Percentiles rank a stretch among this genome's conserved stretches.
Evolutionary conservation across 2,797 vertebrate genomes (phyloP).

Genomic region (Hoplostethus mediterraneus): DNA sequence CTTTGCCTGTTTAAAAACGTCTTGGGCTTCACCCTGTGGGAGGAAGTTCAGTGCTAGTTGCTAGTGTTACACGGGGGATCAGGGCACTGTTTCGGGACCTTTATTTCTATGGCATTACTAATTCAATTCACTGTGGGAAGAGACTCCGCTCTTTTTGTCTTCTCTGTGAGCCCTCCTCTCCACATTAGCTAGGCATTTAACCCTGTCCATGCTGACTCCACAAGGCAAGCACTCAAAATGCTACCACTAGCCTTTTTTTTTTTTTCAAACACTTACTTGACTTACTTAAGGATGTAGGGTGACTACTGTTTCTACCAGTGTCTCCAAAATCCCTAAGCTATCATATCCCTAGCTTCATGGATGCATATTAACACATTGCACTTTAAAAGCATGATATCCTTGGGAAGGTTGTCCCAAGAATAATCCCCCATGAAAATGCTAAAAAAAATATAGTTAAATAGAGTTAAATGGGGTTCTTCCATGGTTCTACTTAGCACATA

Average conservation of each 20-base stretch:
- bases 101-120: slow-evolving; percentile 83
- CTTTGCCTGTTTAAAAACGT: slow-evolving; percentile 40
- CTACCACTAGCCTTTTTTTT: slow-evolving; percentile 22
- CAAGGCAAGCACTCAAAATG: slow-evolving; percentile 25
- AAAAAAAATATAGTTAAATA: not conserved
- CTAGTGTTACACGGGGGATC: slow-evolving; percentile 73
- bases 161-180: slow-evolving; percentile 60
- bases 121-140: slow-evolving; percentile 84
- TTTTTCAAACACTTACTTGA: slow-evolving; percentile 17
- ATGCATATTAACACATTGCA: slow-evolving; percentile 27
- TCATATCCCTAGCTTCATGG: not conserved
- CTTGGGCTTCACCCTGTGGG: slow-evolving; percentile 50
- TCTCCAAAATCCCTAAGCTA: not conserved
- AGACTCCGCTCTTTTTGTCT: slow-evolving; percentile 65
- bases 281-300: not conserved
- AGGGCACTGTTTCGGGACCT: slow-evolving; percentile 76
- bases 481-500: not conserved
- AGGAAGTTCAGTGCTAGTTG: slow-evolving; percentile 62
- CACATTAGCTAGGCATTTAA: slow-evolving; percentile 71
- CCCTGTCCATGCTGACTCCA: slow-evolving; percentile 45
- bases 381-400: slow-evolving; percentile 32
- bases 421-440: not conserved
- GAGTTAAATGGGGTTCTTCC: too few species aligned
- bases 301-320: not conserved
- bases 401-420: slow-evolving; percentile 26